Evolutionary conservation across 2,888 invertebrate species (phyloP), one percentile per base, ranked within the genome.

Genomic region (Ormia ochracea): DNA sequence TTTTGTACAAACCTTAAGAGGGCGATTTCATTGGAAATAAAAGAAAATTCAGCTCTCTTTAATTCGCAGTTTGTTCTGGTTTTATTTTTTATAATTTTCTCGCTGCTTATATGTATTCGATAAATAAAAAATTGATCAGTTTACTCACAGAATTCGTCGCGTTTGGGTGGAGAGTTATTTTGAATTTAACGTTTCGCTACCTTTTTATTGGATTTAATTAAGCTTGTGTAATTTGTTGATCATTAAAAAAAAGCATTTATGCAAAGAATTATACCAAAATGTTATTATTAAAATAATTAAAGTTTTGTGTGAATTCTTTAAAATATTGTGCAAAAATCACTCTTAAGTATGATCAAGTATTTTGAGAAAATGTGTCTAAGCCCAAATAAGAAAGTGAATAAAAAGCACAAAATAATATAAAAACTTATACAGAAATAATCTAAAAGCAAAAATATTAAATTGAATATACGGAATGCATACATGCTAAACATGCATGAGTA

Each of bases 101-200:
- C 63, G 43, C 33, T 36, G 56, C 56, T 73, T 66, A 66, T 65
- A 72, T 65, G 41, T 38, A 36, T 66, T 65, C 56, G 66, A 66
- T 72, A 45, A 33, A 54, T 41, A 58, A 26, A 41, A 61, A 78
- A 58, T 43, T 74, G 82, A 82, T 83, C 82, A 83, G 83, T 83
- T 74, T 82, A 69, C 81, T 82, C 81, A 82, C 82, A 82, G 82
- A 82, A 82, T 81, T 84, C 80, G 81, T 72, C 77, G 79, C 69
- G 83, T 84, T 81, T 61, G 82, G 82, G 81, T 82, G 74, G 77
- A 79, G 73, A 50, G 65, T 33, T 41, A 7, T 63, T 36, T 28
- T 0, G 2, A 17, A 17, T 36, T 26, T 3, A 36, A 59, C 28
- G 17, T 38, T 21, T 41, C 31, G 52, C 50, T 23, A 43, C 31